Base-by-base conservation (phyloP, 1,140 invertebrate species). In the Steinernema feltiae region DNA sequence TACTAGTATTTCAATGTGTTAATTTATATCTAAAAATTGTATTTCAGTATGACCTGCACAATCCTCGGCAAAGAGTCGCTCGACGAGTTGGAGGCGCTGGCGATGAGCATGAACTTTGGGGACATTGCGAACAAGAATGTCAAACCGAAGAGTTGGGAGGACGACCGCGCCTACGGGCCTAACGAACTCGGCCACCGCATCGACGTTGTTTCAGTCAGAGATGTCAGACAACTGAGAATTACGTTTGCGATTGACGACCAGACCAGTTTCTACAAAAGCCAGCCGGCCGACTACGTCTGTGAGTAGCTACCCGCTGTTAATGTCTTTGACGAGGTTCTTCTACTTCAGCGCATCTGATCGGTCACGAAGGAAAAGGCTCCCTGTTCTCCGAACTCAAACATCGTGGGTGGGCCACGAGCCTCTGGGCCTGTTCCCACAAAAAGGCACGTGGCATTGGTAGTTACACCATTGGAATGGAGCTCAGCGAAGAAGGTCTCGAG, bases 361-460 rank as follows among this genome's bases (percentile, higher is more conserved):
- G 95, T 0, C 96, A 98, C 87, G 95, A 98, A 89, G 94, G 95
- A 2, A 90, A 72, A 1, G 95, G 95, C 15, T 97, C 94, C 84
- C 88, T 99, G 48, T 89, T n/a, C n/a, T n/a, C n/a, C n/a, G n/a
- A n/a, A n/a, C n/a, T n/a, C n/a, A n/a, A n/a, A n/a, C n/a, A n/a
- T 3, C 89, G 90, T 80, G 93, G 94, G 32, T 98, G 94, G 94
- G 94, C 92, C 30, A 97, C 94, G 87, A 91, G 91, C 80, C 86
- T 98, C 18, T 88, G 91, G 41, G 92, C 92, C 7, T 94, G 94
- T 0, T 90, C 90, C 70, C 90, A 91, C n/a, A n/a, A n/a, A 75
- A 88, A 91, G 0, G 92, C 92, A 0, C 90, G 92, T 79, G 95
- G 95, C 0, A 95, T 96, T 86, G 91, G 90, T 12, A 94, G 95